These are phyloP conservation scores for Chamaedrilus cognettii DNA, from an alignment of 2,888 invertebrate genomes.

Conservation along the genomic window DNA sequence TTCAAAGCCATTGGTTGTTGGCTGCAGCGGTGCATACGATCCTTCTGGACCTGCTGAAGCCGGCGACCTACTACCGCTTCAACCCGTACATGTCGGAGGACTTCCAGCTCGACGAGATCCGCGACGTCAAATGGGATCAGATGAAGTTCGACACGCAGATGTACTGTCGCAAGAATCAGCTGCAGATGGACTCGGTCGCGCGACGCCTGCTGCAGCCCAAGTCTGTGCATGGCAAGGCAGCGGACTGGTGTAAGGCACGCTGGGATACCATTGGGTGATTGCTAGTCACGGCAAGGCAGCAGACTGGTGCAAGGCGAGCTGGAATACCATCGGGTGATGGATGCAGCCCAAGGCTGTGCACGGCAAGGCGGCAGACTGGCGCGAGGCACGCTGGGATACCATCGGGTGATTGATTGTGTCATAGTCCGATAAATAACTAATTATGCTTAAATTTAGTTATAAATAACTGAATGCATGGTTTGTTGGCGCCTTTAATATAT, in stretches of 20 bases:
- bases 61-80: constrained; percentile 77
- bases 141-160: constrained; percentile 76
- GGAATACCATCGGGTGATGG: constrained; percentile 11
- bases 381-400: constrained; percentile 3
- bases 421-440: too few relatives aligned
- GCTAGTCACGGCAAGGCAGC: constrained; percentile 39
- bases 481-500: too few relatives aligned
- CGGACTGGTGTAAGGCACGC: constrained; percentile 19
- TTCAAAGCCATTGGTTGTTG: too few relatives aligned
- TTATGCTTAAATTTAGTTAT: too few relatives aligned
- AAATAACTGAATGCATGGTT: too few relatives aligned
- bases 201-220: constrained; percentile 41
- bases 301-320: constrained; percentile 19
- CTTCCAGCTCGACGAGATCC: constrained; percentile 78
- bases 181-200: constrained; percentile 64
- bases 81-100: constrained; percentile 85
- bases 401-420: too few relatives aligned
- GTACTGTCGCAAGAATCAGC: constrained; percentile 79
- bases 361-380: constrained; percentile 36
- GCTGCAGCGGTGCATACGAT: constrained; percentile 67
- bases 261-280: constrained; percentile 8
- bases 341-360: constrained; percentile 38
- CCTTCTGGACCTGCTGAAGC: constrained; percentile 62
- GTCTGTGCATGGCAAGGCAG: constrained; percentile 39
- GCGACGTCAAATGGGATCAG: constrained; percentile 71